Conservation (phyloP, 2,797 vertebrate species). For the Zalophus californianus region DNA sequence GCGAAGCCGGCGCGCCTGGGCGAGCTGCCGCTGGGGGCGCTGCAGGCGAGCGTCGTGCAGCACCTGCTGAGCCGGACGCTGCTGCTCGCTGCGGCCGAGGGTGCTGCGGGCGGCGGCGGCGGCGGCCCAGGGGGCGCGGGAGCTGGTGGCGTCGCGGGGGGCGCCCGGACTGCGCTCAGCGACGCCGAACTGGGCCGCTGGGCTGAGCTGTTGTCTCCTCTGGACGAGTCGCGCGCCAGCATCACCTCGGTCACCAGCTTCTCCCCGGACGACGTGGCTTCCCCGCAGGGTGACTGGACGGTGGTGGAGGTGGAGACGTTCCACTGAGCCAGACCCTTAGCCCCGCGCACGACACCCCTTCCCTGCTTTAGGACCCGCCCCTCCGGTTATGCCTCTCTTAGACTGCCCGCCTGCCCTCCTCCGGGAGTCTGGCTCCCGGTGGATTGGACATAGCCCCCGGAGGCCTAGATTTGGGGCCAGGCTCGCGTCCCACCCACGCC, state of each 20-base stretch:
- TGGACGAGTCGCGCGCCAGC: slow-evolving; percentile 90
- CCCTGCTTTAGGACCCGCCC: background rate
- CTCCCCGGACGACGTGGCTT: slow-evolving; percentile 90
- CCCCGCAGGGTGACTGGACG: slow-evolving; percentile 93
- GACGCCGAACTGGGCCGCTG: slow-evolving; percentile 92
- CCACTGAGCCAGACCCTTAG: slow-evolving; percentile 87
- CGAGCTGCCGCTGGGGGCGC: slow-evolving; percentile 83
- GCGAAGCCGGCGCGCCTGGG: slow-evolving; percentile 67
- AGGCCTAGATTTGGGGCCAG: background rate
- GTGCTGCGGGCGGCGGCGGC: slow-evolving; percentile 86
- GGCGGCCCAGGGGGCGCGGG: slow-evolving; percentile 55
- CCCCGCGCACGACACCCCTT: rapidly evolving
- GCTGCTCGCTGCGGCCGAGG: slow-evolving; percentile 88
- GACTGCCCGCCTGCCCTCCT: background rate
- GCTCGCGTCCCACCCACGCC: background rate
- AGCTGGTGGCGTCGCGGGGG: slow-evolving; percentile 78
- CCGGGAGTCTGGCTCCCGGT: background rate
- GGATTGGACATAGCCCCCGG: background rate
- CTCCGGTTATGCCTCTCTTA: background rate
- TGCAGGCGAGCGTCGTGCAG: slow-evolving; percentile 92
- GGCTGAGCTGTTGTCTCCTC: slow-evolving; percentile 91
- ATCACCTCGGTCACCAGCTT: slow-evolving; percentile 95
- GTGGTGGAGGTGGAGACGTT: slow-evolving; percentile 96
- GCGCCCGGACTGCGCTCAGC: slow-evolving; percentile 85
- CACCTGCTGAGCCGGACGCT: slow-evolving; percentile 94